These are phyloP conservation scores for Neogobius melanostomus DNA, from an alignment of 2,113 vertebrate genomes.

Conservation along the genomic window DNA sequence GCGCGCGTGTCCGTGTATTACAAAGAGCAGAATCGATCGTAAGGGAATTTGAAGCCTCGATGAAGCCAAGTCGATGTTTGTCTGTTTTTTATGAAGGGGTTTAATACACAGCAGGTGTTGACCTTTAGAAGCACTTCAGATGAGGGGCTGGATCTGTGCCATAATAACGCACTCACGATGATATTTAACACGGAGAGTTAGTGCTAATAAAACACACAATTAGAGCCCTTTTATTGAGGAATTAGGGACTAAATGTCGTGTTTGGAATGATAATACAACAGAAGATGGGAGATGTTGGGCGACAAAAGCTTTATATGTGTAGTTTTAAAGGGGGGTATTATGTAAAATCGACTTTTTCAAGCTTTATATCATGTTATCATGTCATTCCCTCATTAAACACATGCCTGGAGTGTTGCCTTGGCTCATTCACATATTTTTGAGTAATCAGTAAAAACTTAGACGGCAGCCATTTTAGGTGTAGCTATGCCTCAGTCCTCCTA, in stretches of 20 bases:
- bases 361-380: no score
- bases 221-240: slow-evolving; percentile 38
- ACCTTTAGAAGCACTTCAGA: slow-evolving; percentile 56
- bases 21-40: slow-evolving; percentile 38
- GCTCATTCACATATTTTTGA: no score
- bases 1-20: slow-evolving; percentile 26
- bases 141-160: slow-evolving; percentile 35
- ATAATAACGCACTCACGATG: slow-evolving; percentile 37
- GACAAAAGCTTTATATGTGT: no score
- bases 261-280: slow-evolving; percentile 13
- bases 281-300: no score
- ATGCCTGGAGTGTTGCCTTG: no score
- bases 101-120: slow-evolving; percentile 49
- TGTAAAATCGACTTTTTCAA: no score
- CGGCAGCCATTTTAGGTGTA: no score
- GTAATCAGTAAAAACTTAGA: no score
- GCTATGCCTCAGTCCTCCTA: no score
- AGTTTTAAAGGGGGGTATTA: no score
- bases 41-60: slow-evolving; percentile 35
- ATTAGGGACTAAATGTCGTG: slow-evolving; percentile 43
- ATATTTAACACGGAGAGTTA: slow-evolving; percentile 37
- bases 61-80: slow-evolving; percentile 44
- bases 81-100: slow-evolving; percentile 33
- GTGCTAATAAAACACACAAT: slow-evolving; percentile 27
- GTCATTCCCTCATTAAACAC: no score